These are phyloP conservation scores for Ormyrus nitidulus DNA, from an alignment of 2,888 invertebrate genomes.

Conservation along the genomic window DNA sequence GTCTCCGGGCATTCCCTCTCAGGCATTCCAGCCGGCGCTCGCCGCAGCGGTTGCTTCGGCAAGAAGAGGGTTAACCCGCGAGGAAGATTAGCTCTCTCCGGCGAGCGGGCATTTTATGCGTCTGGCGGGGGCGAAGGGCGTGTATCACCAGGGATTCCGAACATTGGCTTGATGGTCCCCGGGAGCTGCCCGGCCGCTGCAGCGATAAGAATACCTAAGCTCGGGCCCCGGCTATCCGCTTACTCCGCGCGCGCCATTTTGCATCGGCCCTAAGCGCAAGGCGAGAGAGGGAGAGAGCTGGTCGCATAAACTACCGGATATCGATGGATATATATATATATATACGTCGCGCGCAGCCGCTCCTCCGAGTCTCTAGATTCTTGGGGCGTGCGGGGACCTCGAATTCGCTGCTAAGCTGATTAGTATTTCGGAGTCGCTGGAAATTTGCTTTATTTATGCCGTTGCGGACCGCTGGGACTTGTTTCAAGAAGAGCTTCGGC, in stretches of 20 bases:
- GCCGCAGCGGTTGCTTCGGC: conserved; percentile 3
- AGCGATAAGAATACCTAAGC: conserved; percentile 56
- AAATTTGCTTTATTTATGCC: neutral
- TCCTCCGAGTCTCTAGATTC: too few relatives aligned
- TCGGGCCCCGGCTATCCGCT: conserved; percentile 51
- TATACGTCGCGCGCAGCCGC: conserved; percentile 4
- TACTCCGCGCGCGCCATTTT: conserved; percentile 54
- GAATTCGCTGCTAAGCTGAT: neutral
- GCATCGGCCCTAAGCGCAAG: conserved; percentile 37
- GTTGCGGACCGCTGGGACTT: neutral
- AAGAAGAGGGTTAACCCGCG: conserved; percentile 58
- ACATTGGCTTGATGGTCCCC: conserved; percentile 61
- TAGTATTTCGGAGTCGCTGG: neutral
- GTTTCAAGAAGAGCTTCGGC: too few relatives aligned
- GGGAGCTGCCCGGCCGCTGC: conserved; percentile 29
- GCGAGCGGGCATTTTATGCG: conserved; percentile 62
- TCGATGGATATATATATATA: conserved; percentile 47
- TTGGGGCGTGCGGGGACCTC: neutral
- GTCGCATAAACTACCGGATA: conserved; percentile 48
- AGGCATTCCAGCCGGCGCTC: neutral
- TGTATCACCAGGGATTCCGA: conserved; percentile 68
- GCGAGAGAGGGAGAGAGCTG: neutral
- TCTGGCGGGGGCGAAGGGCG: conserved; percentile 64
- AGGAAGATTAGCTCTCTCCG: conserved; percentile 58
- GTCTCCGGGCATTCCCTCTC: conserved; percentile 7